Conservation (phyloP, 2,113 vertebrate genomes). For the Heliornis fulica region DNA sequence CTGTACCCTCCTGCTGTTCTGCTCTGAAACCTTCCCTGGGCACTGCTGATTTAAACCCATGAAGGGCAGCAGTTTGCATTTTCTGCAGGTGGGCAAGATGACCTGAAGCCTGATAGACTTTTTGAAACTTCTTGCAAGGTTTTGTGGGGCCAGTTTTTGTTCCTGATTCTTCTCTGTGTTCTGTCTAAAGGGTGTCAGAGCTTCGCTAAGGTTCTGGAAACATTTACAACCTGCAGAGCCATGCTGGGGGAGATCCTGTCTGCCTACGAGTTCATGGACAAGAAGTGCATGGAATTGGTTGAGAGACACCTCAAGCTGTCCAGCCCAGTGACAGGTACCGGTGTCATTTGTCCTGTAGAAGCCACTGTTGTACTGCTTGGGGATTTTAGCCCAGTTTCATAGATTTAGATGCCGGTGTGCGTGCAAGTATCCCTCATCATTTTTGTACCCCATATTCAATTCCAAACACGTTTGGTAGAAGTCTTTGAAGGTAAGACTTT, state of each 20-base stretch:
- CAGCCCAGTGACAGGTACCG: slow-evolving; percentile 85
- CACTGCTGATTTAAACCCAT: neutral
- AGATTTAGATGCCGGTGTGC: neutral
- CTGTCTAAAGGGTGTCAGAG: slow-evolving; percentile 81
- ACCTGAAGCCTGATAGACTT: neutral
- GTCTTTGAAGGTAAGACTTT: neutral
- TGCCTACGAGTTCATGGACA: slow-evolving; percentile 92
- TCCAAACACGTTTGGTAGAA: neutral
- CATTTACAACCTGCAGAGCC: slow-evolving; percentile 82
- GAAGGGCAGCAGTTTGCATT: neutral
- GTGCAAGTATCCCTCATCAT: neutral
- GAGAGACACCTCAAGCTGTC: slow-evolving; percentile 82
- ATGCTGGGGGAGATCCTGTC: slow-evolving; percentile 95
- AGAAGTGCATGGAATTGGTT: slow-evolving; percentile 87
- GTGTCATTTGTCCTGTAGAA: neutral
- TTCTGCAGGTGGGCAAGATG: neutral
- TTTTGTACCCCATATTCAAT: neutral
- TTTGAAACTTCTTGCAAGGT: neutral
- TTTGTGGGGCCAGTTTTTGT: fast-evolving
- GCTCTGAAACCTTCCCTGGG: neutral
- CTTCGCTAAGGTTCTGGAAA: slow-evolving; percentile 84
- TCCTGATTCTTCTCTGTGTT: neutral
- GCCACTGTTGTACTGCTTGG: neutral
- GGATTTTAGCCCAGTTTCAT: neutral
- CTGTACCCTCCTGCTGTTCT: neutral